Evolutionary conservation across 2,113 vertebrate species (phyloP), one percentile per base, ranked within the genome.

Genomic region (Pyxicephalus adspersus): DNA sequence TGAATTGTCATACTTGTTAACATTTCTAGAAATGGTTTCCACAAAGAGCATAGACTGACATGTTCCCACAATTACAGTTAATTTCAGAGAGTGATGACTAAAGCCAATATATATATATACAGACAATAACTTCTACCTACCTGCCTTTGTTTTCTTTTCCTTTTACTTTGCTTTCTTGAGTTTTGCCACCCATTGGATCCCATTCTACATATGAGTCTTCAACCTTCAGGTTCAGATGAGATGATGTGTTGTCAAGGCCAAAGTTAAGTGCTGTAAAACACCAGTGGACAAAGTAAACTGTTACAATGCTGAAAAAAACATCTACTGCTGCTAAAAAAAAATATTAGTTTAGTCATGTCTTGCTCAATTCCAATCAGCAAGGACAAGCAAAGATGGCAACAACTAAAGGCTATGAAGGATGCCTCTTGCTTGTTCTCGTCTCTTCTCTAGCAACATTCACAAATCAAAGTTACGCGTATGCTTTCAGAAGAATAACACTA

Each of bases 101-200:
- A 2, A 61, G 22, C 23, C 9, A 22, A 15, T 25, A 61, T 4
- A 23, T 25, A 23, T 13, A 61, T 4, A 23, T 25, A 23, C 2
- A 16, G 19, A 77, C 50, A 76, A 20, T 60, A 19, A 77, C 16
- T 25, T 66, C 22, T 16, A 63, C 88, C 92, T 87, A 98, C 97
- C 95, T 95, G 90, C 90, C 93, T 87, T 95, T 97, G 68, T 94
- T 96, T 80, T 98, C 96, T 80, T 96, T 96, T 38, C 93, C 94
- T 90, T 95, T 95, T 54, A 93, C 85, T 85, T 96, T 93, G 77
- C 87, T 93, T 77, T 96, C 95, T 78, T 95, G 94, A 61, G 92
- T 89, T 93, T 95, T 98, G 81, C 95, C 94, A 86, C 94, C 95
- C 81, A 95, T 95, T 18, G 96, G 90, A 83, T 97, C 96, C 97